Evolutionary conservation across 2,113 vertebrate genomes (phyloP).

Genomic region (Leptobrachium ailaonicum): DNA sequence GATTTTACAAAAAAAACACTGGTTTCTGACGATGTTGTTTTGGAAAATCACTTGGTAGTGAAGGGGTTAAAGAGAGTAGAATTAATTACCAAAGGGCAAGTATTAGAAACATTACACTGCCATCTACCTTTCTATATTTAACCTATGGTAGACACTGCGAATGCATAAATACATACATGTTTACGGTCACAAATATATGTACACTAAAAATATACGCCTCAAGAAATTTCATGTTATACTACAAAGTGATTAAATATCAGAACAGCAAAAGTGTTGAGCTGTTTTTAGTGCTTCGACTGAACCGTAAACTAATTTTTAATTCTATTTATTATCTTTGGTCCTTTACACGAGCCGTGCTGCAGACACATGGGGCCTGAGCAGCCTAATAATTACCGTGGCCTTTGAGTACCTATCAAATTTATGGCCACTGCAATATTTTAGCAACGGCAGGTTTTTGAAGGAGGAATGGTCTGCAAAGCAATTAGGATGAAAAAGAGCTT

Average conservation of each 20-base stretch:
- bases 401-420: slow-evolving; percentile 30
- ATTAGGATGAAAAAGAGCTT: slow-evolving; percentile 44
- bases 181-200: not conserved
- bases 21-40: no score
- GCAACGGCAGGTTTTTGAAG: slow-evolving; percentile 33
- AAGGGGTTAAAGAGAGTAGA: no score
- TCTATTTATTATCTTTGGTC: not conserved
- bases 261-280: not conserved
- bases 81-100: no score
- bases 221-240: not conserved
- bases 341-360: not conserved
- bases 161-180: not conserved
- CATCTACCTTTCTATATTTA: not conserved
- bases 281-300: not conserved
- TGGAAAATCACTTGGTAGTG: no score
- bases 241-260: not conserved
- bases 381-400: slow-evolving; percentile 22
- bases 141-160: not conserved
- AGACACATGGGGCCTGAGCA: not conserved
- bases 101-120: no score
- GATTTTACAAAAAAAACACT: no score
- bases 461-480: slow-evolving; percentile 28
- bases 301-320: slow-evolving; percentile 3
- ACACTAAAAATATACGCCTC: not conserved
- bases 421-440: slow-evolving; percentile 49